phyloP scores from a whole-genome alignment of 2,888 invertebrate genomes.

The Sericinus montela region DNA sequence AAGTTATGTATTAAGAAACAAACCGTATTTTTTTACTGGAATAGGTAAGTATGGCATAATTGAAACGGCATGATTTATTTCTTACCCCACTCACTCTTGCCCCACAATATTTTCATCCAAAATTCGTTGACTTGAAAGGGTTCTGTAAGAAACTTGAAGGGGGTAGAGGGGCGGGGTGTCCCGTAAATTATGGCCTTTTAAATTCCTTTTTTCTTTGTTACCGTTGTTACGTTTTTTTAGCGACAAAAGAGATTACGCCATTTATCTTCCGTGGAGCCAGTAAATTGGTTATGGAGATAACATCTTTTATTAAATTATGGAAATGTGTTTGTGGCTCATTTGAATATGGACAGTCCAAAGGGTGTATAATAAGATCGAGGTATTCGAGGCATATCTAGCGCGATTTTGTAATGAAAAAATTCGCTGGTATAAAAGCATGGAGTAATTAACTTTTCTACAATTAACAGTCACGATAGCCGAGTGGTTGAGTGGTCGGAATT shows the following conservation, averaged over 20 bases:
- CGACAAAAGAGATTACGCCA: slow-evolving; percentile 67
- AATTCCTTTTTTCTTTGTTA: slow-evolving; percentile 67
- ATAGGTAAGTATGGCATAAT: slow-evolving; percentile 52
- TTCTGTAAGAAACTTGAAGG: slow-evolving; percentile 29
- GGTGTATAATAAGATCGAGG: slow-evolving; percentile 12
- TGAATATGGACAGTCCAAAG: slow-evolving; percentile 19
- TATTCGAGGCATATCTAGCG: slow-evolving; percentile 1
- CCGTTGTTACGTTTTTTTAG: slow-evolving; percentile 57
- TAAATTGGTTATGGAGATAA: slow-evolving; percentile 46
- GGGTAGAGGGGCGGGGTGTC: slow-evolving; percentile 19
- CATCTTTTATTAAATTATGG: slow-evolving; percentile 31
- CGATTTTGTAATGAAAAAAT: slow-evolving; percentile 2
- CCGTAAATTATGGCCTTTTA: slow-evolving; percentile 66
- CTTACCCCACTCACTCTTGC: slow-evolving; percentile 25
- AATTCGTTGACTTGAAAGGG: slow-evolving; percentile 42
- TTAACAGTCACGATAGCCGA: too few relatives aligned
- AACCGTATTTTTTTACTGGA: slow-evolving; percentile 21
- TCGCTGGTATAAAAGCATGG: too few relatives aligned
- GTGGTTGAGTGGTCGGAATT: too few relatives aligned
- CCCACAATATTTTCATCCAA: slow-evolving; percentile 22
- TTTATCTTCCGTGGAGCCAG: slow-evolving; percentile 52
- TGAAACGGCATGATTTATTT: slow-evolving; percentile 64
- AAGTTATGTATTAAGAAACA: slow-evolving; percentile 27
- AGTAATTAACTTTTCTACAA: too few relatives aligned
- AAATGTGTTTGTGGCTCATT: slow-evolving; percentile 18